Percentiles rank a stretch among this genome's conserved stretches.
phyloP scores from a whole-genome alignment of 2,888 invertebrate genomes.

The Stictocephala bisonia region DNA sequence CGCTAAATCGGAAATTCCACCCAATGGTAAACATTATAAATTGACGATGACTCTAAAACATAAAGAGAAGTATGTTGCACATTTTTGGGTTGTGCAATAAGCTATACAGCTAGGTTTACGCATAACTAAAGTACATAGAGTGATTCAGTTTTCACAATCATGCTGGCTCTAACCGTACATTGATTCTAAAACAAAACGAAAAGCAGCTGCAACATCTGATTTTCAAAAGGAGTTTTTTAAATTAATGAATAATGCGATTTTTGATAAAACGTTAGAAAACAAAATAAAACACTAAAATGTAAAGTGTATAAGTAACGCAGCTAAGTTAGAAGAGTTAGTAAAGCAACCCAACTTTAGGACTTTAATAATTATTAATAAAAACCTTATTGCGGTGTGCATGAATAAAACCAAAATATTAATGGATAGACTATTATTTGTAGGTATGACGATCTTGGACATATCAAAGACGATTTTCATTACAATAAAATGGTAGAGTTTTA shows the following conservation, averaged over 20 bases:
- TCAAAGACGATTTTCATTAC: conserved; percentile 48
- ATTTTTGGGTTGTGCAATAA: conserved; percentile 36
- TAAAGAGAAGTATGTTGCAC: conserved; percentile 41
- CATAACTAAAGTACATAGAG: conserved; percentile 57
- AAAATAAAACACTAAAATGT: conserved; percentile 39
- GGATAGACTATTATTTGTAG: conserved; percentile 40
- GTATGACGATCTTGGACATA: conserved; percentile 44
- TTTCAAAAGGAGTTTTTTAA: conserved; percentile 61
- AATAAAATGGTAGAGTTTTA: conserved; percentile 38
- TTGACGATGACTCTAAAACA: conserved; percentile 39
- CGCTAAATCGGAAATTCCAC: conserved; percentile 35
- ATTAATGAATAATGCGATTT: conserved; percentile 35
- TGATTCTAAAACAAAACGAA: conserved; percentile 51
- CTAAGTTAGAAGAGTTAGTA: conserved; percentile 28
- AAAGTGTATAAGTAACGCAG: conserved; percentile 20
- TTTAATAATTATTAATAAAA: conserved; percentile 27
- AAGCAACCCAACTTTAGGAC: conserved; percentile 28
- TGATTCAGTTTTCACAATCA: conserved; percentile 59
- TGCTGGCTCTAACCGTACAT: conserved; percentile 59
- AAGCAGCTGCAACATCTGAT: conserved; percentile 58
- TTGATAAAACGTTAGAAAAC: conserved; percentile 25
- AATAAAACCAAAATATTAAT: conserved; percentile 26
- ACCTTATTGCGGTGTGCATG: conserved; percentile 42
- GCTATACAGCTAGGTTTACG: conserved; percentile 55
- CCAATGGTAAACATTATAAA: conserved; percentile 40